phyloP scores from a whole-genome alignment of 2,113 vertebrate species.

The Calyptomena viridis region DNA sequence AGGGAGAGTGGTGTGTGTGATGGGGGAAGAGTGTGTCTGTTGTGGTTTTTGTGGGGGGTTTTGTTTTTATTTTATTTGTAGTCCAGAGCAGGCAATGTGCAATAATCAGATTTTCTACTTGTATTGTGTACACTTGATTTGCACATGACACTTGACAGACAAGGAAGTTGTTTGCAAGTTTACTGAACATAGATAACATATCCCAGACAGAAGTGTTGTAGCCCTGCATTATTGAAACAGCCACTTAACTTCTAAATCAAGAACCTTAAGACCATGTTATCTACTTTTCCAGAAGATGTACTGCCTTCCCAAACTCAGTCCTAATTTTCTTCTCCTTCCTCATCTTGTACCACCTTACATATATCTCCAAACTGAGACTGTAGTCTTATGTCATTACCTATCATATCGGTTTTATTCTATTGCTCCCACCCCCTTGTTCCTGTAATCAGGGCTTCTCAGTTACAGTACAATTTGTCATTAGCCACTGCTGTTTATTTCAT shows the following conservation, averaged over 20 bases:
- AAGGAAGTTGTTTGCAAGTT: not conserved
- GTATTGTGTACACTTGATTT: not conserved
- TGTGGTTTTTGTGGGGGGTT: not conserved
- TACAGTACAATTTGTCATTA: not conserved
- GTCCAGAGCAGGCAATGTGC: not conserved
- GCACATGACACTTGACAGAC: not conserved
- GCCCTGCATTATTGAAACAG: not conserved
- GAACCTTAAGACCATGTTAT: not conserved
- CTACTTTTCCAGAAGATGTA: not conserved
- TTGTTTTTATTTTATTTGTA: not conserved
- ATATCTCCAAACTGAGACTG: not conserved
- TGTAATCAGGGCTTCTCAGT: not conserved
- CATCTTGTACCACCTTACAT: not conserved
- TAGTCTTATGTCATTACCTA: not conserved
- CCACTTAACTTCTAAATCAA: not conserved
- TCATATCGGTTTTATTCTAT: not conserved
- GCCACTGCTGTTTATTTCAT: not conserved
- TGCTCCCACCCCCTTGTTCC: not conserved
- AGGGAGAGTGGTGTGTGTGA: not conserved
- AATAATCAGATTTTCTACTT: not conserved
- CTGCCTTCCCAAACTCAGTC: not conserved
- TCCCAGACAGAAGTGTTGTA: not conserved
- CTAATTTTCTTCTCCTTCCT: not conserved
- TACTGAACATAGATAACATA: not conserved
- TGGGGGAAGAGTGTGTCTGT: not conserved